Evolutionary conservation across 1,140 invertebrate genomes (phyloP), one percentile per base, ranked within the genome.

Genomic region (Gonioctena quinquepunctata): DNA sequence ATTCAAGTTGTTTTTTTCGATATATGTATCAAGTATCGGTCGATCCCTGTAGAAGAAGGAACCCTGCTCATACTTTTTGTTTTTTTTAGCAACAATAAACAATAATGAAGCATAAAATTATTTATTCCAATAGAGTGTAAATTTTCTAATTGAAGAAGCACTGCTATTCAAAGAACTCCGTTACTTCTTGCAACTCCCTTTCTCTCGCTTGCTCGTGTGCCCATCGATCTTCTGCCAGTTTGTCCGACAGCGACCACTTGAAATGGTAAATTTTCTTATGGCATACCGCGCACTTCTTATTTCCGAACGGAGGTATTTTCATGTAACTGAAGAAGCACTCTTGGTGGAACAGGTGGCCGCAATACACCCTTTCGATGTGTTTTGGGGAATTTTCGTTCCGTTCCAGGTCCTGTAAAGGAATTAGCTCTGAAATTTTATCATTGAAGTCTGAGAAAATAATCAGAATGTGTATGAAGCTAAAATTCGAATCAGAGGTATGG

Each of bases 251-350:
- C 67, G 88, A 88, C 90, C 91, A 93, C 77, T 92, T 92, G 68
- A 93, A 90, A 79, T 93, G 92, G 77, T 88, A 91, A 60, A 94
- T 89, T 75, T 86, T 86, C 69, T 90, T 84, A 6, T 85, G 85
- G 81, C 92, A 93, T 3, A 74, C 67, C 8, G 77, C 76, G 68
- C 85, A 86, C 26, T 78, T 70, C 77, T 85, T 87, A 86, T 91
- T 92, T 78, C 88, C 87, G 84, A 94, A 94, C 48, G 92, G 92
- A 18, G 92, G 92, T 69, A 89, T 91, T 76, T 91, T 90, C 84
- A 93, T 89, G 76, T 89, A 93, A 23, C 82, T 86, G 70, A 90
- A 85, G n/a, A 94, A 83, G 80, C 92, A 94, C 60, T 87, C 85
- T 73, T 90, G 86, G 80, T 93, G 92, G 80, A 91, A 93, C 7